Evolutionary conservation across 92 coral and sea anemone genomes (phyloP).

Genomic region (Phymanthus crucifer): DNA sequence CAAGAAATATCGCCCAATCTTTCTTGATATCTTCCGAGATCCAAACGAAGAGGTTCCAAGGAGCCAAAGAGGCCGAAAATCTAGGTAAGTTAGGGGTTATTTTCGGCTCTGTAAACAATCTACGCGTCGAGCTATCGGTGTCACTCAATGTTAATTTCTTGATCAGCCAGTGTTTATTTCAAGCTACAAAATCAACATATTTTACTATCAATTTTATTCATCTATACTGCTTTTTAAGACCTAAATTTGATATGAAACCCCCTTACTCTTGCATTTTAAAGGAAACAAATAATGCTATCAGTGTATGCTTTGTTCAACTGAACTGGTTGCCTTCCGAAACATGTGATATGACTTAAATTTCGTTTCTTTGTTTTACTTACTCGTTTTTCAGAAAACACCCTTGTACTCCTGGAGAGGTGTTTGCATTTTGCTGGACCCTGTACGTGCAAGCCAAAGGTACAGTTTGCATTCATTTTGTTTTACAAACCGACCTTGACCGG

Average conservation of each 20-base stretch:
- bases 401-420: conserved; percentile 84
- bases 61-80: conserved; percentile 85
- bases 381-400: conserved; percentile 83
- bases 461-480: neutral
- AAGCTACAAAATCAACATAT: conserved; percentile 1
- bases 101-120: conserved; percentile 16
- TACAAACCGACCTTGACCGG: conserved; percentile 20
- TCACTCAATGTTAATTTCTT: conserved; percentile 2
- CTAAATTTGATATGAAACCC: conserved; percentile 8
- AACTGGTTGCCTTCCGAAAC: conserved; percentile 33
- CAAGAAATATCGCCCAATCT: conserved; percentile 91
- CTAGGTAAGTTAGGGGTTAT: conserved; percentile 63
- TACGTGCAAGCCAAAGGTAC: conserved; percentile 96
- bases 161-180: conserved; percentile 21
- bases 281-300: conserved; percentile 12
- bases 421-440: conserved; percentile 95
- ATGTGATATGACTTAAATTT: conserved; percentile 38
- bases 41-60: conserved; percentile 76
- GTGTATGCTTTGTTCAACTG: conserved; percentile 19
- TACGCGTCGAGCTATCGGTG: conserved; percentile 8
- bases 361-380: neutral
- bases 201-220: neutral
- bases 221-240: neutral
- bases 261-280: conserved; percentile 32
- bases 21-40: conserved; percentile 82